Evolutionary conservation across 2,113 vertebrate species (phyloP), one percentile per base, ranked within the genome.

Genomic region (Urocynchramus pylzowi): DNA sequence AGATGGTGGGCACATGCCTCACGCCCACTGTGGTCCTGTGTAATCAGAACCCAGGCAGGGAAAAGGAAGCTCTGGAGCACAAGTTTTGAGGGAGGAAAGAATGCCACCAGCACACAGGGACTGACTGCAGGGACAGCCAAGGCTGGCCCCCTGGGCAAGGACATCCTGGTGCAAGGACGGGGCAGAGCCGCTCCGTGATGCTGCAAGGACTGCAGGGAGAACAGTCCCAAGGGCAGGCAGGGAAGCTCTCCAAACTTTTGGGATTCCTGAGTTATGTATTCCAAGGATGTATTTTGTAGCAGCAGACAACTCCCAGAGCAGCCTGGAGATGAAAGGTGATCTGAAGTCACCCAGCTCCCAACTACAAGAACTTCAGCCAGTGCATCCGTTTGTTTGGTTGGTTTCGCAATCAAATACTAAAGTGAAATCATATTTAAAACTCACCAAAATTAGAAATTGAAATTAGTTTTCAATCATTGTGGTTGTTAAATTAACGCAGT

Each of bases 1-100:
- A 97, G 96, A 96, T 92, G 93, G 96, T 37, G 56, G 92, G 64
- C 65, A 84, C 37, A 8, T 10, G 67, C 30, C 92, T 88, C 83
- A 81, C 59, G 17, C 93, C 95, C 53, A 70, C 90, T 54, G 35
- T 7, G 33, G 87, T 60, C 93, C 82, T 67, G 9, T 10, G 68
- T 3, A 45, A 6, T 3, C 11, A 47, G 89, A 79, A 59, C 37
- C 2, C 1, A 87, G 63, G 71, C 42, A 85, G 79, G 39, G 49
- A 68, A 83, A 84, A 71, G 90, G 56, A 90, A 89, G 77, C 74
- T 53, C 27, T 20, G 53, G 39, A 91, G 76, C 3, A 33, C 63
- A 73, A 78, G 52, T 28, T 70, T 64, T 9, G 71, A 52, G 64
- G 42, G 35, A 91, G 69, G n/a, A 49, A 83, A 77, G 59, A 37